phyloP scores from a whole-genome alignment of 2,888 invertebrate genomes.

The Drosophila ustulata region DNA sequence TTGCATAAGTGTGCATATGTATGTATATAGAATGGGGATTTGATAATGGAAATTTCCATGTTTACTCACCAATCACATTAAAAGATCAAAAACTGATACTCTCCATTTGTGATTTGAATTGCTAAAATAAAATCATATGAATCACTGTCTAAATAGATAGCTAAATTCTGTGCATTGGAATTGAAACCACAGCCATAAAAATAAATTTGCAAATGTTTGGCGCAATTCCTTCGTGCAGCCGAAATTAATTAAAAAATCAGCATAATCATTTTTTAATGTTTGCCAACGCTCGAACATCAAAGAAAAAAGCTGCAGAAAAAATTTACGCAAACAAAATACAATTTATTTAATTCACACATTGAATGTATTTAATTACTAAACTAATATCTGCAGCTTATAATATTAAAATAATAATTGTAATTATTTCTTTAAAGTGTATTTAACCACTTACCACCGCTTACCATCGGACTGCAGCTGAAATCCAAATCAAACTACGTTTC shows the following conservation, averaged over 20 bases:
- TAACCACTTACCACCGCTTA: background rate
- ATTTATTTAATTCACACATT: conserved; percentile 2
- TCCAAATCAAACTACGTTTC: background rate
- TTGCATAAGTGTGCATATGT: background rate
- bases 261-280: background rate
- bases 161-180: background rate
- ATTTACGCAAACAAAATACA: background rate
- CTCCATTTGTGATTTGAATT: background rate
- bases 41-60: conserved; percentile 9
- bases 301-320: background rate
- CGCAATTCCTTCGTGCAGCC: background rate
- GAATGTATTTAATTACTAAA: background rate
- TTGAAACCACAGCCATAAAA: background rate
- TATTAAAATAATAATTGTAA: background rate
- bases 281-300: background rate
- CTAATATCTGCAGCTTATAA: background rate
- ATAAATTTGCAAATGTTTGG: background rate
- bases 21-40: background rate
- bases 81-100: background rate
- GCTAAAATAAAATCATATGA: background rate
- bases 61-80: background rate
- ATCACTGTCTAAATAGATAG: background rate
- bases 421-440: background rate
- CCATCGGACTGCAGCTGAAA: background rate
- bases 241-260: background rate